Conservation (phyloP, 2,888 invertebrate species). For the Eupithecia vulgata region DNA sequence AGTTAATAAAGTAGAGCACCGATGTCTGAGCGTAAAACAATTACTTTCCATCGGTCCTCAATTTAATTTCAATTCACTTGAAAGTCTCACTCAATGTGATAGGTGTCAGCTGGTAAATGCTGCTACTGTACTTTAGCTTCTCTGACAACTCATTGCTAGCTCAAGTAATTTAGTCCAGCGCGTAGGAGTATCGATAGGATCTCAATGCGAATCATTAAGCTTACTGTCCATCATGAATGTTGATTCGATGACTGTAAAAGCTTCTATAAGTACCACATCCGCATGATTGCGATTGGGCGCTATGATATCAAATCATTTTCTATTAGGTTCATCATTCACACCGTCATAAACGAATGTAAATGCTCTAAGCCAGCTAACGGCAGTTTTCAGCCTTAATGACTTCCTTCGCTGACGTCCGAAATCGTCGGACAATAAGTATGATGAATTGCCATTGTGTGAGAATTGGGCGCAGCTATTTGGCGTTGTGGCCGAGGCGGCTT, state of each 20-base stretch:
- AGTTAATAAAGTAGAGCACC: not conserved
- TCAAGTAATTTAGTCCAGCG: slow-evolving; percentile 59
- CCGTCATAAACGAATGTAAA: slow-evolving; percentile 61
- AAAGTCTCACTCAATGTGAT: slow-evolving; percentile 41
- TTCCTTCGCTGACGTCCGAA: slow-evolving; percentile 79
- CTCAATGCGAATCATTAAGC: slow-evolving; percentile 65
- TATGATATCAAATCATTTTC: slow-evolving; percentile 50
- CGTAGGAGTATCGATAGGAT: slow-evolving; percentile 66
- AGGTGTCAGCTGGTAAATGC: slow-evolving; percentile 57
- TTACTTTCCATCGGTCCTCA: not conserved
- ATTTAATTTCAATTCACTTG: slow-evolving; percentile 9
- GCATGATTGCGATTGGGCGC: slow-evolving; percentile 48
- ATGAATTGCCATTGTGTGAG: slow-evolving; percentile 80
- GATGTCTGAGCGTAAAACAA: not conserved
- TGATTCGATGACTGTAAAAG: slow-evolving; percentile 61
- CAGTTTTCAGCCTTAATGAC: slow-evolving; percentile 67
- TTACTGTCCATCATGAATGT: slow-evolving; percentile 60
- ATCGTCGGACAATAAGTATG: slow-evolving; percentile 80
- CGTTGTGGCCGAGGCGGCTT: slow-evolving; percentile 71
- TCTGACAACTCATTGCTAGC: slow-evolving; percentile 34
- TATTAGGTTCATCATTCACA: slow-evolving; percentile 61
- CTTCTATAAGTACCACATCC: slow-evolving; percentile 54
- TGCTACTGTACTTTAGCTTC: slow-evolving; percentile 60
- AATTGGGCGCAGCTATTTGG: slow-evolving; percentile 69
- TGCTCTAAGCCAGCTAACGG: slow-evolving; percentile 67